Evolutionary conservation across 1,140 invertebrate species (phyloP), one percentile per base, ranked within the genome.

Genomic region (Tetramorium parvispinum): DNA sequence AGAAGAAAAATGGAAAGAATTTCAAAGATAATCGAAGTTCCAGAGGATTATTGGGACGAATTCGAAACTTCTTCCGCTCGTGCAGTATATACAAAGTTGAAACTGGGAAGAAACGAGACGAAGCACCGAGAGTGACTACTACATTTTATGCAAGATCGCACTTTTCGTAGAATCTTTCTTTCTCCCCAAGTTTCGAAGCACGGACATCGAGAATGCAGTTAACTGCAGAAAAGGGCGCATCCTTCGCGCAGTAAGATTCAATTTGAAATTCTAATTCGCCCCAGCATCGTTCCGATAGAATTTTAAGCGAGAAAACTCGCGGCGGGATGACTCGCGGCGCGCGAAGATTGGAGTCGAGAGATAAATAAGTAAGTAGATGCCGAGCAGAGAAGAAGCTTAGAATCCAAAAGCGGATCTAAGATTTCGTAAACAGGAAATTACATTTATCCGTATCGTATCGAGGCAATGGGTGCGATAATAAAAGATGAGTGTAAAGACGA

Each of bases 201-300:
- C 70, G 66, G 18, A 73, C 79, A 43, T 49, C 40, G 79, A 55
- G 40, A 59, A 73, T 61, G 79, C 68, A 61, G 79, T 83, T 83
- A 83, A 83, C 79, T 75, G 79, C 79, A 75, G 79, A 83, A 83
- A 68, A 73, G 68, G 79, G 79, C 51, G 68, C 63, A 68, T 70
- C 78, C 78, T 24, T 46, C 63, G 61, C 51, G 65, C 79, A 46
- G 75, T 83, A 70, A 55, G 68, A 83, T 75, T 75, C 79, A 46
- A 83, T 83, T 83, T 83, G 68, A 83, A 83, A 83, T 83, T 83
- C 66, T 83, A 83, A 75, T 75, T 75, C 43, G 21, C 18, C 40
- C 40, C 53, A 16, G 11, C 53, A 68, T 55, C 53, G 53, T 59
- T 13, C 43, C 51, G 68, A 83, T 83, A 83, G 79, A 83, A 83